phyloP scores from a whole-genome alignment of 2,888 invertebrate genomes.

The Eumerus sabulonum region DNA sequence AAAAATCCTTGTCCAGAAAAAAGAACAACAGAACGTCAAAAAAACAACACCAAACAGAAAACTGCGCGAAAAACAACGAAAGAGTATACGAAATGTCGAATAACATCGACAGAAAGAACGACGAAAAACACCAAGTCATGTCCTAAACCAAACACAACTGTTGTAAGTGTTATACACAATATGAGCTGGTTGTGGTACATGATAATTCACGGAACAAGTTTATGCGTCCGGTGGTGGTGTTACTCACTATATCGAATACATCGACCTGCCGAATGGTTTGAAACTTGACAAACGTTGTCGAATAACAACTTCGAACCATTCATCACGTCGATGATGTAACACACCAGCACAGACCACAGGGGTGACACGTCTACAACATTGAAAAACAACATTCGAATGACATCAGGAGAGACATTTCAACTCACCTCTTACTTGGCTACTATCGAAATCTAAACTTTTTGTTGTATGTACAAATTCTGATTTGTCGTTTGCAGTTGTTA shows the following conservation, averaged over 20 bases:
- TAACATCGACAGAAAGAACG: conserved; percentile 52
- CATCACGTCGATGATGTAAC: not conserved
- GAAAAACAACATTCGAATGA: not conserved
- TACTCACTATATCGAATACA: conserved; percentile 25
- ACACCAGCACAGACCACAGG: conserved; percentile 34
- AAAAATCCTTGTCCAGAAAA: conserved; percentile 10
- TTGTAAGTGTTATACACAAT: conserved; percentile 24
- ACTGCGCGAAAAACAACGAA: not conserved
- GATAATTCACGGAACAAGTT: conserved; percentile 44
- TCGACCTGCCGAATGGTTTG: conserved; percentile 10
- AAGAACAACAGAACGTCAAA: not conserved
- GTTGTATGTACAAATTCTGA: conserved; percentile 73
- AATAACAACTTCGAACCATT: conserved; percentile 6
- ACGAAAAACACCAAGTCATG: conserved; percentile 53
- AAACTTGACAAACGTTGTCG: not conserved
- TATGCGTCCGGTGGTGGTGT: conserved; percentile 38
- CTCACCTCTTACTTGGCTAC: conserved; percentile 73
- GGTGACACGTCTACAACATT: conserved; percentile 17
- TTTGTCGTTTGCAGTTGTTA: conserved; percentile 71
- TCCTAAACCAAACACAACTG: conserved; percentile 54
- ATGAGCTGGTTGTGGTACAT: conserved; percentile 47
- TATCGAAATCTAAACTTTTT: conserved; percentile 74
- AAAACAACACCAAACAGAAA: conserved; percentile 5
- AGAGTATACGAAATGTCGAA: conserved; percentile 33
- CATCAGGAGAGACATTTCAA: conserved; percentile 34